Evolutionary conservation across 2,888 invertebrate genomes (phyloP).

Genomic region (Dorcus parallelipipedus): DNA sequence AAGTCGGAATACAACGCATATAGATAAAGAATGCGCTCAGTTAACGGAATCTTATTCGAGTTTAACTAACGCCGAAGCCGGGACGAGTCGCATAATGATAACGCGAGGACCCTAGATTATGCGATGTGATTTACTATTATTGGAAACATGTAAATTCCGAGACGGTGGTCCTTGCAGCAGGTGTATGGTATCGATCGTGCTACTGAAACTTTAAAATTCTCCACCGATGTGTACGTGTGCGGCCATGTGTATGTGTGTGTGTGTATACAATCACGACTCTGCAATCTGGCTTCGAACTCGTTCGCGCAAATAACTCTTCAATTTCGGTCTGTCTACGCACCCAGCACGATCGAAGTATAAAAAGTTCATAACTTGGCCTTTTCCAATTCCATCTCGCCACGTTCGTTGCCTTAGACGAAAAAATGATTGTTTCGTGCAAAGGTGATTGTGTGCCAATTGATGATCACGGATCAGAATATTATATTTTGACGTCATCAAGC

Average conservation of each 20-base stretch:
- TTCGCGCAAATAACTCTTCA: constrained; percentile 19
- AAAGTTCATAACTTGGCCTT: background rate
- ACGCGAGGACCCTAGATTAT: constrained; percentile 28
- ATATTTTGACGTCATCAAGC: too few species aligned
- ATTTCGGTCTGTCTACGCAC: constrained; percentile 18
- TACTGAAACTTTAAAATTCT: background rate
- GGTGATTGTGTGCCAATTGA: too few species aligned
- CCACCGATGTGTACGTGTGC: background rate
- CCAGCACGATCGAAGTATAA: constrained; percentile 5
- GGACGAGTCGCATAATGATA: constrained; percentile 28
- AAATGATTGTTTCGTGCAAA: too few species aligned
- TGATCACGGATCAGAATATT: too few species aligned
- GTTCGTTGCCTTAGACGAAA: too few species aligned
- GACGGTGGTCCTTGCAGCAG: constrained; percentile 30
- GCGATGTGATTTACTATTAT: constrained; percentile 35
- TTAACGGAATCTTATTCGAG: background rate
- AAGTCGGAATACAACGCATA: too few species aligned
- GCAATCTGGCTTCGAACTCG: constrained; percentile 27
- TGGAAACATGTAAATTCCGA: constrained; percentile 36
- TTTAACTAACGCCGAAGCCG: background rate
- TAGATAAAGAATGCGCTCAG: background rate
- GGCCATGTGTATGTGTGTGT: constrained; percentile 12
- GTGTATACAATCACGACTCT: constrained; percentile 35
- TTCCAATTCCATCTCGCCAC: too few species aligned
- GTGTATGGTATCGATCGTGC: constrained; percentile 26